A percentile compares a stretch with the other conserved stretches of the same genome.
These are phyloP conservation scores for Carabus problematicus DNA, from an alignment of 2,888 invertebrate genomes.

Conservation along the genomic window DNA sequence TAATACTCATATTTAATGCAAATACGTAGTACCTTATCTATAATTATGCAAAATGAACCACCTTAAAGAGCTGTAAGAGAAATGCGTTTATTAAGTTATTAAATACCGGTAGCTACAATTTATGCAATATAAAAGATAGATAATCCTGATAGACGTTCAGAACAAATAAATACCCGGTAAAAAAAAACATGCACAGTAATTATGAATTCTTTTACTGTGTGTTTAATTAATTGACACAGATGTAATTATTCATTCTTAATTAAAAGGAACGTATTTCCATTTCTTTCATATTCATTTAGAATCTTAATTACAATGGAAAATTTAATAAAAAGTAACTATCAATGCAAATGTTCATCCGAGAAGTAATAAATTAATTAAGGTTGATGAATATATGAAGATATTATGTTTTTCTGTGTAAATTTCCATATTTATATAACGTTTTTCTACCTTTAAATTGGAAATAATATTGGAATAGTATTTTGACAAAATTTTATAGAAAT, in stretches of 20 bases:
- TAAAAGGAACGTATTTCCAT: slow-evolving; percentile 35
- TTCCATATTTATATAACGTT: too few relatives aligned
- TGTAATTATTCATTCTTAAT: slow-evolving; percentile 40
- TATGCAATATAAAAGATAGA: slow-evolving; percentile 24
- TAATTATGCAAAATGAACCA: slow-evolving; percentile 18
- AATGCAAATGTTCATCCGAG: too few relatives aligned
- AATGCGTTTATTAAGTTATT: slow-evolving; percentile 19
- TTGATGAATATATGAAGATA: too few relatives aligned
- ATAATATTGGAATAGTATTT: too few relatives aligned
- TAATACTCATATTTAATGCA: too few relatives aligned
- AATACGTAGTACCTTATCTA: too few relatives aligned
- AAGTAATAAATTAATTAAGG: too few relatives aligned
- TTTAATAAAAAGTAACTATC: too few relatives aligned
- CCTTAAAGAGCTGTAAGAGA: background rate
- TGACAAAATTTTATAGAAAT: too few relatives aligned
- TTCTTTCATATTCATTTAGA: slow-evolving; percentile 19
- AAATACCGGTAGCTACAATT: slow-evolving; percentile 27
- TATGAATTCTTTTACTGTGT: slow-evolving; percentile 39
- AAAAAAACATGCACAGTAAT: slow-evolving; percentile 32
- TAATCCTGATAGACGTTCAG: slow-evolving; percentile 24
- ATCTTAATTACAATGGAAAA: too few relatives aligned
- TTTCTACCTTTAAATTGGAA: too few relatives aligned
- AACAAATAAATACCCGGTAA: slow-evolving; percentile 5
- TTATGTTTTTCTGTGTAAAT: too few relatives aligned
- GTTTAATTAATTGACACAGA: slow-evolving; percentile 37